Percentiles rank a stretch among this genome's conserved stretches.
Conservation (phyloP, 2,888 invertebrate genomes). For the Lysandra coridon region DNA sequence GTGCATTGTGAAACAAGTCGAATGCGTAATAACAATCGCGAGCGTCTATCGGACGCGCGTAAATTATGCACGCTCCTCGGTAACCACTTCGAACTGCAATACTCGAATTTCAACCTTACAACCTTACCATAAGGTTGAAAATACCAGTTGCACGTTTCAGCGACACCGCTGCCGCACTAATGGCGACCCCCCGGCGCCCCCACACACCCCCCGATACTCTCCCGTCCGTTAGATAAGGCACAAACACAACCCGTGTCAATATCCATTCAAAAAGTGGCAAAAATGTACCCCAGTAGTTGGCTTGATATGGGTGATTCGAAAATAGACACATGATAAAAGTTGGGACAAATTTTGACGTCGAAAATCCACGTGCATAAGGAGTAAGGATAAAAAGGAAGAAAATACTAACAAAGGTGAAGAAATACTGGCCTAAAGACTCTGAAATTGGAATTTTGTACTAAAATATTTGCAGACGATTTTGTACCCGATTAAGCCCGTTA, state of each 20-base stretch:
- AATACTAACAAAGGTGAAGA: background rate
- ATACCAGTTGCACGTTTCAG: slow-evolving; percentile 48
- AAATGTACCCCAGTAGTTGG: background rate
- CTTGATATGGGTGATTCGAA: background rate
- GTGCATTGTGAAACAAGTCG: slow-evolving; percentile 35
- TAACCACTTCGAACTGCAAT: slow-evolving; percentile 14
- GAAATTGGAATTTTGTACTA: too few relatives aligned
- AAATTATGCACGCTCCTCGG: slow-evolving; percentile 70
- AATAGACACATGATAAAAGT: background rate
- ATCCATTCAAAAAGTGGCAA: slow-evolving; percentile 29
- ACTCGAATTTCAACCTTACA: slow-evolving; percentile 46
- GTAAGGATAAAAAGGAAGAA: background rate
- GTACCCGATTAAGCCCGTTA: too few relatives aligned
- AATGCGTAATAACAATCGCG: slow-evolving; percentile 78
- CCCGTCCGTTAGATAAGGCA: slow-evolving; percentile 24
- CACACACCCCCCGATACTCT: slow-evolving; percentile 34
- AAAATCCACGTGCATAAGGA: background rate
- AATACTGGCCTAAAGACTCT: background rate
- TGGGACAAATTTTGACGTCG: background rate
- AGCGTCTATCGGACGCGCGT: slow-evolving; percentile 76
- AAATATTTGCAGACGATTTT: too few relatives aligned
- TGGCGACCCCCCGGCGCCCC: slow-evolving; percentile 62
- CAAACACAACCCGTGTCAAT: slow-evolving; percentile 29
- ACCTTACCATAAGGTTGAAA: slow-evolving; percentile 34
- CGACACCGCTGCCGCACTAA: slow-evolving; percentile 69